phyloP scores from a whole-genome alignment of 2,888 invertebrate genomes.

The Girardia tigrina region DNA sequence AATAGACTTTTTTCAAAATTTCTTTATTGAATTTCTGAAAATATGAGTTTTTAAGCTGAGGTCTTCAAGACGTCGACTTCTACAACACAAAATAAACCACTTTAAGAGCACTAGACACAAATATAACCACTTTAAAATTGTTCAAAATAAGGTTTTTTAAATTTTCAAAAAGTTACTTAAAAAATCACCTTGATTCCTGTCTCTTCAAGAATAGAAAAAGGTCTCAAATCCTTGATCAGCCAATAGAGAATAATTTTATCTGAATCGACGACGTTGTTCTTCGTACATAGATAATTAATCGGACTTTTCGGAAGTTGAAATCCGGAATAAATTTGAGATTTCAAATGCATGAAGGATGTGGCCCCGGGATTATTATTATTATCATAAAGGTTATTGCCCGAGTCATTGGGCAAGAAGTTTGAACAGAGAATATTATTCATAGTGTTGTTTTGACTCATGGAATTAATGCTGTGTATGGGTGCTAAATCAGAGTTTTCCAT shows the following conservation, averaged over 20 bases:
- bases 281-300: neutral
- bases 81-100: too few relatives aligned
- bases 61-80: too few relatives aligned
- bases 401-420: conserved; percentile 1
- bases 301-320: conserved; percentile 12
- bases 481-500: neutral
- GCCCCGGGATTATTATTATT: neutral
- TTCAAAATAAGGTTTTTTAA: too few relatives aligned
- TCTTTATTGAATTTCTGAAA: too few relatives aligned
- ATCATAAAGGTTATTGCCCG: neutral
- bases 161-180: neutral
- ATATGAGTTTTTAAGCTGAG: too few relatives aligned
- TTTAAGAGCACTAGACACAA: too few relatives aligned
- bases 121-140: too few relatives aligned
- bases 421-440: neutral
- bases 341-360: neutral
- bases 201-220: neutral
- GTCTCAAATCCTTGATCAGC: conserved; percentile 2
- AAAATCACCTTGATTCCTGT: conserved; percentile 10
- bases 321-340: neutral
- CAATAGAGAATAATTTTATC: conserved; percentile 15
- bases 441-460: neutral
- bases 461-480: neutral
- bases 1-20: too few relatives aligned
- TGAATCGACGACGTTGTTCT: neutral